Evolutionary conservation across 2,113 vertebrate species (phyloP).

Genomic region (Tragelaphus buxtoni): DNA sequence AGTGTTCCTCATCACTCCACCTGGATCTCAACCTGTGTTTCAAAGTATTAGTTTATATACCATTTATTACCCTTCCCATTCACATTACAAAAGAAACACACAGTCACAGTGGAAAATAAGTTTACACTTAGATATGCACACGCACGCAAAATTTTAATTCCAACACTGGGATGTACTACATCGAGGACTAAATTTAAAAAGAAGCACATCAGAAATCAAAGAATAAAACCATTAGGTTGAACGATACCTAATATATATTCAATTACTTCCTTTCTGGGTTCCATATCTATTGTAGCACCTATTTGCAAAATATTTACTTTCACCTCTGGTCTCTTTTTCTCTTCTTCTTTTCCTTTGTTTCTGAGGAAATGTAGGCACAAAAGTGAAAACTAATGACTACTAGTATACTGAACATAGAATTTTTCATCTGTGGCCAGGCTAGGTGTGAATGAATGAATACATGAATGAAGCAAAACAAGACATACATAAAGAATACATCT

Average conservation of each 20-base stretch:
- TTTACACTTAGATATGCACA: conserved; percentile 19
- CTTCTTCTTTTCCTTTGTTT: neutral
- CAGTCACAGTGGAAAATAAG: neutral
- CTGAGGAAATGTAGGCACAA: neutral
- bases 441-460: neutral
- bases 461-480: conserved; percentile 15
- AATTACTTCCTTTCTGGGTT: neutral
- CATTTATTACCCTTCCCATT: neutral
- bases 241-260: neutral
- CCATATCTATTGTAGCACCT: neutral
- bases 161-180: neutral
- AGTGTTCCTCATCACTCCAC: neutral
- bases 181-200: neutral
- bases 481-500: neutral
- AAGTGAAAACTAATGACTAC: neutral
- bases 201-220: neutral
- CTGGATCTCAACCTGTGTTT: neutral
- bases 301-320: neutral
- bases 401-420: neutral
- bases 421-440: neutral
- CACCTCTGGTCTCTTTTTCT: neutral
- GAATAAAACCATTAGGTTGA: neutral
- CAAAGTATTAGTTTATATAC: neutral
- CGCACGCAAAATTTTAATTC: neutral
- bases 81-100: neutral